Evolutionary conservation across 2,113 vertebrate genomes (phyloP), one percentile per base, ranked within the genome.

Genomic region (Harpagus bidentatus): DNA sequence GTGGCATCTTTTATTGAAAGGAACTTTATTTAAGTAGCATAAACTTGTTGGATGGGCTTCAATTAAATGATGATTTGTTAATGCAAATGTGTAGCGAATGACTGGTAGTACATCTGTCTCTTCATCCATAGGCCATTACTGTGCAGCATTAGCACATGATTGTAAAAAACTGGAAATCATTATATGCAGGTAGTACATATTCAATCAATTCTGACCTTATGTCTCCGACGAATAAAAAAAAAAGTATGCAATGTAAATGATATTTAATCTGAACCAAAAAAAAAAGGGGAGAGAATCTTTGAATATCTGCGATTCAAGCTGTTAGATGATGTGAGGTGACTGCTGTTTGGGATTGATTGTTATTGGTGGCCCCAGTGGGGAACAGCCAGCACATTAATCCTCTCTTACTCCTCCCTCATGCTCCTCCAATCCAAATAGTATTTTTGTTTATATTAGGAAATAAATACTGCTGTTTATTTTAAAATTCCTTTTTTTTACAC

Each of bases 11-110:
- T 98, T 98, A 98, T 98, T 97, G 97, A 98, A 98, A 98, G 97
- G 95, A 98, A 98, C 98, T 98, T 98, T 98, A 98, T 98, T 98
- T 98, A 98, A 98, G 97, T 98, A 98, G 97, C 98, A 98, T 98
- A 98, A 98, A 98, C 98, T 98, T 98, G 98, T 98, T 98, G 98
- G 98, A 98, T 98, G 98, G 98, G 98, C 98, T 98, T 98, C 98
- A 98, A 98, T 98, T 98, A 98, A 98, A 98, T 98, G 98, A 98
- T 98, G 98, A 98, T 98, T 98, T 98, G 98, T 98, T 98, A 98
- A 98, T 98, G 97, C 98, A 98, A 98, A 98, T 98, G 97, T 98
- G 97, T 97, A 91, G 97, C 94, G 92, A 98, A 98, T 98, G 98
- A 98, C 97, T 98, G 97, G 97, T 98, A 96, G 96, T 98, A 97